Percentiles rank a stretch among this genome's conserved stretches.
Evolutionary conservation across 2,113 vertebrate genomes (phyloP).

Genomic region (Paralichthys olivaceus): DNA sequence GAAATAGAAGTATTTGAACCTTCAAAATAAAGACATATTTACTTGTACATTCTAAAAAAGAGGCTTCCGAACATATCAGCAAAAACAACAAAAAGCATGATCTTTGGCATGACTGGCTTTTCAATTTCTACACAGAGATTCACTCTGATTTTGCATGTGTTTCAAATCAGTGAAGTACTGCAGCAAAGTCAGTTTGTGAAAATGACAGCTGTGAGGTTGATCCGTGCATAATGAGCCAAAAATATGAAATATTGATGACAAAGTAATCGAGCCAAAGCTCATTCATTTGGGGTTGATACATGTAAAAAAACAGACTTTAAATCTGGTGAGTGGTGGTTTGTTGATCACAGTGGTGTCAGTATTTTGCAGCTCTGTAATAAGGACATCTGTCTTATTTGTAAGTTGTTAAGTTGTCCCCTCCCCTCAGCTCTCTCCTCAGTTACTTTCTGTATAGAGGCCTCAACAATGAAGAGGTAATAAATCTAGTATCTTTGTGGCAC

Average conservation of each 20-base stretch:
- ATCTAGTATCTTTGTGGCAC: conserved; percentile 42
- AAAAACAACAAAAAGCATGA: too few relatives aligned
- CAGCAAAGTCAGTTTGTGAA: neutral
- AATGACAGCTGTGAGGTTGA: neutral
- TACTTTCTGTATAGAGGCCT: conserved; percentile 17
- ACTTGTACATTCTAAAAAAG: neutral
- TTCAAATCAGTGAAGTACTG: too few relatives aligned
- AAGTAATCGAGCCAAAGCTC: neutral
- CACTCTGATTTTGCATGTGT: neutral
- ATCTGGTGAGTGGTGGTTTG: neutral
- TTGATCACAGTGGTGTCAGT: neutral
- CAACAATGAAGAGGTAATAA: conserved; percentile 52
- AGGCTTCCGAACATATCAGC: neutral
- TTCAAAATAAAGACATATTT: neutral
- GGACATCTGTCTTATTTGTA: conserved; percentile 67
- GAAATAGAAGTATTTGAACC: neutral
- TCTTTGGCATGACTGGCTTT: too few relatives aligned
- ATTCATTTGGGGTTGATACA: neutral
- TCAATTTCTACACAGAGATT: neutral
- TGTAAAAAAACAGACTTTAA: neutral
- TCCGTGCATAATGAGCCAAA: neutral
- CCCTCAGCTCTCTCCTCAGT: conserved; percentile 48
- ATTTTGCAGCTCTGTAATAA: conserved; percentile 15
- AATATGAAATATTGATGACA: neutral
- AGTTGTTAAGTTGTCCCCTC: conserved; percentile 39